Evolutionary conservation across 2,888 invertebrate species (phyloP), one percentile per base, ranked within the genome.

Genomic region (Drosophila subquinaria): DNA sequence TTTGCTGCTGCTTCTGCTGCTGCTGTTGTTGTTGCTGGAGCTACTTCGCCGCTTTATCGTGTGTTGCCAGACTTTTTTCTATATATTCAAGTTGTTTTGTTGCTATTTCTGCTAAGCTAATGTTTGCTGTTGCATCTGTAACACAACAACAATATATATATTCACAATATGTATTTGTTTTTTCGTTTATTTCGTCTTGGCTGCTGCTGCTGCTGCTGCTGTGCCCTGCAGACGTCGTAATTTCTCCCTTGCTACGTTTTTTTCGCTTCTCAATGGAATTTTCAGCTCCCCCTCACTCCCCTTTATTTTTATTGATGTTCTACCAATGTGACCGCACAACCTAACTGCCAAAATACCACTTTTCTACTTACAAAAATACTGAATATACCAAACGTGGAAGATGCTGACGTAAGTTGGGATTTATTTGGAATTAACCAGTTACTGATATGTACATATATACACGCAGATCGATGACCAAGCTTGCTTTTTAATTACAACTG

Each of bases 191-290:
- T 81, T 71, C 69, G 78, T 70, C 60, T 70, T 66, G 60, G 61
- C 80, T 76, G 65, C 69, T 76, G 42, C 52, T 23, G 23, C 50
- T 61, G 55, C 50, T 61, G 55, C 30, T 35, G 30, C 38, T 57
- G 27, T 42, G 77, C 73, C 67, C 68, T 85, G 70, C 70, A 69
- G 80, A 73, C 86, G 82, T 88, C 82, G 86, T 85, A 82, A 88
- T 88, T 88, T 86, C 76, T 88, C 76, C 85, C 88, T 74, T 81
- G 79, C 78, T 78, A 75, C 81, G 78, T 69, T 85, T 80, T 79
- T 79, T 81, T 76, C 73, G 78, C 69, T 78, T 72, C 82, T 76
- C 76, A 69, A 69, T 80, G 76, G 81, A 86, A 82, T 81, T 81
- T 81, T 82, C 86, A 82, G 76, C 50, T 76, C 79, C 79, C 68